These are phyloP conservation scores for Noctua janthe DNA, from an alignment of 2,888 invertebrate species.

Conservation along the genomic window DNA sequence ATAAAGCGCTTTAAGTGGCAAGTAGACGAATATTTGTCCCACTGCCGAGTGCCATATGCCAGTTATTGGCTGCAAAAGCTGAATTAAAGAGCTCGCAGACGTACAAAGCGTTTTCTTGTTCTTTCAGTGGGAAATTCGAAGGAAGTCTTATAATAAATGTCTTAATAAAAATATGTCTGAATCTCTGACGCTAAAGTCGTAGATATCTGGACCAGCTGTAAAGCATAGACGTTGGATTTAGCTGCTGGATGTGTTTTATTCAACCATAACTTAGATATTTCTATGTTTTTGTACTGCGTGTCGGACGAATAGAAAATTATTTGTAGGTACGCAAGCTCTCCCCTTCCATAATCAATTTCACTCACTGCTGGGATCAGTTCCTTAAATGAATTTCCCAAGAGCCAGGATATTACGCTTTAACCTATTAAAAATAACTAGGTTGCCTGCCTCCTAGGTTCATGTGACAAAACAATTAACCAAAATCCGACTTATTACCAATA, in stretches of 20 bases:
- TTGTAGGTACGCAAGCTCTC: background rate
- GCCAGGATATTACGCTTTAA: background rate
- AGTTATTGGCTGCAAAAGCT: conserved; percentile 65
- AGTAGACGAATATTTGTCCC: conserved; percentile 59
- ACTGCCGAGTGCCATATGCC: conserved; percentile 57
- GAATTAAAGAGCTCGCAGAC: conserved; percentile 54
- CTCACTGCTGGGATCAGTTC: background rate
- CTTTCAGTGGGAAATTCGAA: conserved; percentile 44
- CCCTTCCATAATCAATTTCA: background rate
- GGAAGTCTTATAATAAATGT: conserved; percentile 44
- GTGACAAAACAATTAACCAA: background rate
- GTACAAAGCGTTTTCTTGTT: conserved; percentile 45
- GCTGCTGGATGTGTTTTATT: conserved; percentile 14
- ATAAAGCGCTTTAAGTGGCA: conserved; percentile 53
- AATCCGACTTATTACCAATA: background rate
- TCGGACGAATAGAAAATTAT: background rate
- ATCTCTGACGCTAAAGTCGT: conserved; percentile 12
- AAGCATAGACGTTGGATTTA: conserved; percentile 23
- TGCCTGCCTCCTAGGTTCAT: no score
- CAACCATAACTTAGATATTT: background rate
- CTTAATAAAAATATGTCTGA: conserved; percentile 52
- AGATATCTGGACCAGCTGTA: conserved; percentile 27
- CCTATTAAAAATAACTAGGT: background rate
- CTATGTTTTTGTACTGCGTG: background rate
- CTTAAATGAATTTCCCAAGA: background rate